Conservation (phyloP, 2,797 vertebrate species). For the Rhinogobio ventralis region DNA sequence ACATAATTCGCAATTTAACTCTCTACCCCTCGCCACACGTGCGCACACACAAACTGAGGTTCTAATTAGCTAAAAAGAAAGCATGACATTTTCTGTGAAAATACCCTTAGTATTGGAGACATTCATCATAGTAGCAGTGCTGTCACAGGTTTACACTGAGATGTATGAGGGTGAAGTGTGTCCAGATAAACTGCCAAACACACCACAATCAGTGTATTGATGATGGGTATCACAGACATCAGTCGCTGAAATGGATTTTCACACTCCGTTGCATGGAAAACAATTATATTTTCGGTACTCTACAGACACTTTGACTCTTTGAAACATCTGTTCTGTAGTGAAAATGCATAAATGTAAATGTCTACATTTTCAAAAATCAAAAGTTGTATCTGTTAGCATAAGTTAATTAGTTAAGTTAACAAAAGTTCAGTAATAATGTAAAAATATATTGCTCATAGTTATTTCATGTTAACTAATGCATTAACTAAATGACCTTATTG, state of each 20-base stretch:
- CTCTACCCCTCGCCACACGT: not conserved
- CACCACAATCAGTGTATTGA: not conserved
- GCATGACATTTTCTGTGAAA: constrained; percentile 57
- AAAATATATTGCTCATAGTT: not conserved
- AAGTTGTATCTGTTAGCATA: not conserved
- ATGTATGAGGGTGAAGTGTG: constrained; percentile 68
- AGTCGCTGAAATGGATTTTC: constrained; percentile 18
- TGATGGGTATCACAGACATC: not conserved
- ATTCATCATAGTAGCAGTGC: constrained; percentile 57
- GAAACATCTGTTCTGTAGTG: not conserved
- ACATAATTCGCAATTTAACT: constrained; percentile 23
- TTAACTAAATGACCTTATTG: not conserved
- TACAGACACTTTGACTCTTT: not conserved
- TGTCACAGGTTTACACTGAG: constrained; percentile 65
- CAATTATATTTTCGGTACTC: not conserved
- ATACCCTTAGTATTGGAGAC: constrained; percentile 60
- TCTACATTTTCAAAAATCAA: not conserved
- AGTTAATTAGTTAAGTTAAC: not conserved
- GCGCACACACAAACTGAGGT: not conserved
- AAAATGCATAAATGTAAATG: not conserved
- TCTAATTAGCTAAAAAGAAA: constrained; percentile 55
- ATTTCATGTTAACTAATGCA: not conserved
- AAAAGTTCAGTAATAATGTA: not conserved
- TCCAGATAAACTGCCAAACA: constrained; percentile 63
- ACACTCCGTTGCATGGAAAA: not conserved